phyloP scores from a whole-genome alignment of 1,140 invertebrate species.

The Aphelinus atriplicis region DNA sequence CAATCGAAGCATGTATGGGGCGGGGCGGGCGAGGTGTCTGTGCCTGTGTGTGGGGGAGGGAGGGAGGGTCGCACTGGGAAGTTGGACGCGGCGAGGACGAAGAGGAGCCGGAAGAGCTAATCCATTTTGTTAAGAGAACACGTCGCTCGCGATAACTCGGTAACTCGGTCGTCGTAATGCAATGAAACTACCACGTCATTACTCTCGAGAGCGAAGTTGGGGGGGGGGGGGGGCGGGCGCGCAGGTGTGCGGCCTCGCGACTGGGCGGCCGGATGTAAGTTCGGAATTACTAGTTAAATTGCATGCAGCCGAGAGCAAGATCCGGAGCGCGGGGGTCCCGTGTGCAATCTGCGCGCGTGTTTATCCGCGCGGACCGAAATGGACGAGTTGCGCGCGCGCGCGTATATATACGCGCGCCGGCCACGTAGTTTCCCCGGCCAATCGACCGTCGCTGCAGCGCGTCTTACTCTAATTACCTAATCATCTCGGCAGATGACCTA shows the following conservation, averaged over 20 bases:
- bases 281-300: slow-evolving; percentile 40
- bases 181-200: slow-evolving; percentile 38
- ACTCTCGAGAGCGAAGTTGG: neutral
- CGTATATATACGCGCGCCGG: neutral
- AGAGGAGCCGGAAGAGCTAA: slow-evolving; percentile 27
- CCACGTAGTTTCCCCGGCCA: slow-evolving; percentile 10
- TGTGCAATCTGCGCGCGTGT: slow-evolving; percentile 27
- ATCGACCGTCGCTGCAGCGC: neutral
- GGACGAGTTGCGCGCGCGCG: neutral
- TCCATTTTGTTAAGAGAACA: slow-evolving; percentile 32
- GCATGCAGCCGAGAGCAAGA: slow-evolving; percentile 30
- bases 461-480: slow-evolving; percentile 34
- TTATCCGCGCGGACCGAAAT: slow-evolving; percentile 14
- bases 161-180: slow-evolving; percentile 30
- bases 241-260: too few species aligned
- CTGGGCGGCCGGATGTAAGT: slow-evolving; percentile 26
- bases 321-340: neutral
- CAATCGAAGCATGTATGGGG: slow-evolving; percentile 1
- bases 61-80: too few species aligned
- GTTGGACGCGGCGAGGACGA: neutral
- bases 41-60: too few species aligned
- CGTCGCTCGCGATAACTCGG: slow-evolving; percentile 18
- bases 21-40: too few species aligned
- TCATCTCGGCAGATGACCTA: slow-evolving; percentile 30
- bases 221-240: neutral